These are phyloP conservation scores for Prosapia bicincta DNA, from an alignment of 2,888 invertebrate genomes.

Conservation along the genomic window DNA sequence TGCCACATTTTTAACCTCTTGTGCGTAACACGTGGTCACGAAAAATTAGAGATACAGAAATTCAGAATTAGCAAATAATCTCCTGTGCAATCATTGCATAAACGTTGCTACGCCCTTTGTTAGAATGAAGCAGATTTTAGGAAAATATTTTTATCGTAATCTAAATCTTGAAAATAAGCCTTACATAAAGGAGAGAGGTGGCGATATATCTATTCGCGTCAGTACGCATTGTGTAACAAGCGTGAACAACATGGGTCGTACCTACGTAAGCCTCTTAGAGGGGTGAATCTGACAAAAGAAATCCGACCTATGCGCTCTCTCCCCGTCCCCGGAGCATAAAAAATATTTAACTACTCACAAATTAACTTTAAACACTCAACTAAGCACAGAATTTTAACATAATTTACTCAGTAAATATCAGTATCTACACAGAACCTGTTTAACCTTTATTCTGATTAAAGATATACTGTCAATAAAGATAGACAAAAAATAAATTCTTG, in stretches of 20 bases:
- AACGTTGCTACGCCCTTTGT: no score
- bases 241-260: not conserved
- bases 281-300: not conserved
- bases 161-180: not conserved
- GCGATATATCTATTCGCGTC: not conserved
- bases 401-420: no score
- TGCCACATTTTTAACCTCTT: no score
- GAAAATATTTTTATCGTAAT: not conserved
- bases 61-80: no score
- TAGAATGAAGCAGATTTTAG: not conserved
- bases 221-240: not conserved
- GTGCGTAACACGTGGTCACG: no score
- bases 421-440: no score
- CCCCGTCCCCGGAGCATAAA: not conserved
- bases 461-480: no score
- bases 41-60: no score
- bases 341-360: not conserved
- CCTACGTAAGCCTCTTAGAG: not conserved
- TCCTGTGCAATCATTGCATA: no score
- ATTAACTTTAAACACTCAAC: not conserved
- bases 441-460: no score
- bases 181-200: not conserved
- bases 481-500: no score
- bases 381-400: not conserved
- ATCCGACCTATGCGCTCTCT: not conserved